Evolutionary conservation across 2,113 vertebrate genomes (phyloP).

Genomic region (Rhinolophus ferrumequinum): DNA sequence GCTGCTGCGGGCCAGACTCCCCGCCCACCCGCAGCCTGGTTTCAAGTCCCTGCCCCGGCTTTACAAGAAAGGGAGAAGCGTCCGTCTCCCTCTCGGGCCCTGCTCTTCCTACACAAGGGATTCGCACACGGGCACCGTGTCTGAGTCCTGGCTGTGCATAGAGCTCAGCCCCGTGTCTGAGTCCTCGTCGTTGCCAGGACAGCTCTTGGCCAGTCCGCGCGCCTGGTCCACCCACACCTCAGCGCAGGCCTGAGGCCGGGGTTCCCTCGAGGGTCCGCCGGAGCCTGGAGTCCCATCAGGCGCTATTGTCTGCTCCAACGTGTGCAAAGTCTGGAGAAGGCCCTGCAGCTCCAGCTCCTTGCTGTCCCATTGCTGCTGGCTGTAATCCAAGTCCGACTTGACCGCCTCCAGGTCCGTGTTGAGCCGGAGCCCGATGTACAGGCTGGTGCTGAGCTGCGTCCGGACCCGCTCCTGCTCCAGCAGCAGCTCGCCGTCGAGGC

Average conservation of each 20-base stretch:
- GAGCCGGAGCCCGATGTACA: conserved; percentile 94
- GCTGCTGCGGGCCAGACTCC: background rate
- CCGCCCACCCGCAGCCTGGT: background rate
- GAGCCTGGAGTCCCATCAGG: conserved; percentile 54
- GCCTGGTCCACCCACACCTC: conserved; percentile 90
- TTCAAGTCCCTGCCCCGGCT: background rate
- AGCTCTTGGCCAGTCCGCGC: conserved; percentile 86
- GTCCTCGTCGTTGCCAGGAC: conserved; percentile 91
- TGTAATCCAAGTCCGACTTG: conserved; percentile 89
- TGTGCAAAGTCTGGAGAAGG: conserved; percentile 89
- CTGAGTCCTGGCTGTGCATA: conserved; percentile 98
- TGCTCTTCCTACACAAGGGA: conserved; percentile 89
- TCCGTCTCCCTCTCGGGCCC: background rate
- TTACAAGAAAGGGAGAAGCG: background rate
- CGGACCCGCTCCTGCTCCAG: conserved; percentile 91
- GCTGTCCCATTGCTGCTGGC: conserved; percentile 87
- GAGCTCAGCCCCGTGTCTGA: conserved; percentile 97
- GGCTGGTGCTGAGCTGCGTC: conserved; percentile 94
- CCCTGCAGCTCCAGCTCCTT: conserved; percentile 91
- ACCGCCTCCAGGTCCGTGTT: conserved; percentile 93
- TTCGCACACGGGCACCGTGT: conserved; percentile 91
- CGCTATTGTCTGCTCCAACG: conserved; percentile 83
- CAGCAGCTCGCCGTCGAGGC: conserved; percentile 84
- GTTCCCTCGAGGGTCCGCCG: conserved; percentile 78
- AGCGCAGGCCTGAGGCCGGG: conserved; percentile 54